These are phyloP conservation scores for Crotalus viridis DNA, from an alignment of 2,113 vertebrate genomes.

Conservation along the genomic window DNA sequence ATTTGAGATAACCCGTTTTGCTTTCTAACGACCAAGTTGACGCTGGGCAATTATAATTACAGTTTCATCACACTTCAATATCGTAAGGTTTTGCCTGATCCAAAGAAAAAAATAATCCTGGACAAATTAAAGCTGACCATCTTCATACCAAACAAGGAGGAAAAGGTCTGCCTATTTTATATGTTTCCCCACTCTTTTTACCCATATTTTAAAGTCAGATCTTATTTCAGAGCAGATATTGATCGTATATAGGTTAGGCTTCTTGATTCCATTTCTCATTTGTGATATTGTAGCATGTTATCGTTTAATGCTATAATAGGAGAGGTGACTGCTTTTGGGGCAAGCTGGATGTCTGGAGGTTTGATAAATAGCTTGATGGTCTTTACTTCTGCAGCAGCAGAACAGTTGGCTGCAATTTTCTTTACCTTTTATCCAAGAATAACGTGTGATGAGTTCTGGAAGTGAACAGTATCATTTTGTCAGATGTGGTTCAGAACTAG, in stretches of 20 bases:
- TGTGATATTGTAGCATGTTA: conserved; percentile 95
- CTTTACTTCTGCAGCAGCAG: conserved; percentile 87
- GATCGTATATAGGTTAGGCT: conserved; percentile 89
- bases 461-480: conserved; percentile 84
- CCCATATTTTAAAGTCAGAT: conserved; percentile 89
- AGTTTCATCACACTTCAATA: conserved; percentile 55
- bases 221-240: conserved; percentile 89
- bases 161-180: conserved; percentile 58
- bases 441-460: conserved; percentile 89
- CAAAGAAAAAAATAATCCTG: conserved; percentile 41
- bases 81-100: conserved; percentile 50
- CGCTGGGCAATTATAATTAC: conserved; percentile 49
- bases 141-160: conserved; percentile 56
- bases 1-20: conserved; percentile 52
- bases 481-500: conserved; percentile 79
- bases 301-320: conserved; percentile 91
- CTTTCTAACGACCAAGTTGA: conserved; percentile 61
- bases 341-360: conserved; percentile 82
- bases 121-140: conserved; percentile 64
- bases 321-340: conserved; percentile 82
- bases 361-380: conserved; percentile 93
- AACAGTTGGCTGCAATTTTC: conserved; percentile 93
- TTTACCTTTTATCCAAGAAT: conserved; percentile 96
- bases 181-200: conserved; percentile 70
- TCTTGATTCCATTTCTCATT: conserved; percentile 97